phyloP scores from a whole-genome alignment of 2,797 vertebrate species.

The Enteromius thamalakanensis region DNA sequence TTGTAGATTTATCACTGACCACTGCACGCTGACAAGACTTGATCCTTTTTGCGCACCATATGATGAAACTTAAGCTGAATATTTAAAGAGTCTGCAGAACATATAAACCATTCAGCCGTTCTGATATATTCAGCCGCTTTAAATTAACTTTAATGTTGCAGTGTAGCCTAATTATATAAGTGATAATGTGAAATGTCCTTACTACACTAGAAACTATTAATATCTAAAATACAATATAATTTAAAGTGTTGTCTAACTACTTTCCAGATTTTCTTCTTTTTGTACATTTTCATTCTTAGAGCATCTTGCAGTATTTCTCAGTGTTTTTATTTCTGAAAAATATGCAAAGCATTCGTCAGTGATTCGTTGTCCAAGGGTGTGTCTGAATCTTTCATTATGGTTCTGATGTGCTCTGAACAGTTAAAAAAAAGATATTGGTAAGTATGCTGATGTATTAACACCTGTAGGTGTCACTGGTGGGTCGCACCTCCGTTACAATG shows the following conservation, averaged over 20 bases:
- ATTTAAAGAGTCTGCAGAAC: constrained; percentile 11
- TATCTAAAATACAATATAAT: not conserved
- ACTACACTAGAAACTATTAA: not conserved
- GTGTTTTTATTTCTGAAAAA: constrained; percentile 3
- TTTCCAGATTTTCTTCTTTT: not conserved
- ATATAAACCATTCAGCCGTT: constrained; percentile 1
- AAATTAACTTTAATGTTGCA: not conserved
- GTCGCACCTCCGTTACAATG: constrained; percentile 1
- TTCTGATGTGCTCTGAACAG: not conserved
- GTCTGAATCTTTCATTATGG: not conserved
- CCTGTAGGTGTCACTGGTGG: constrained; percentile 63
- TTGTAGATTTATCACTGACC: constrained; percentile 33
- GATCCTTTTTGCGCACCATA: constrained; percentile 31
- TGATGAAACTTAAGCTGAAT: constrained; percentile 20
- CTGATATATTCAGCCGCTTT: not conserved
- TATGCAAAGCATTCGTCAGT: not conserved
- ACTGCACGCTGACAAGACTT: constrained; percentile 23
- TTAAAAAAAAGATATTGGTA: not conserved
- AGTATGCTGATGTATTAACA: constrained; percentile 10
- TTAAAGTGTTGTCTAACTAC: not conserved
- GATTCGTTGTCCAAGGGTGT: not conserved
- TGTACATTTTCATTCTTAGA: not conserved
- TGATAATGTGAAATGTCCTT: not conserved
- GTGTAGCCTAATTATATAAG: not conserved
- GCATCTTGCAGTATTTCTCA: not conserved